These are phyloP conservation scores for Pampusana beccarii DNA, from an alignment of 2,113 vertebrate genomes.

Conservation along the genomic window DNA sequence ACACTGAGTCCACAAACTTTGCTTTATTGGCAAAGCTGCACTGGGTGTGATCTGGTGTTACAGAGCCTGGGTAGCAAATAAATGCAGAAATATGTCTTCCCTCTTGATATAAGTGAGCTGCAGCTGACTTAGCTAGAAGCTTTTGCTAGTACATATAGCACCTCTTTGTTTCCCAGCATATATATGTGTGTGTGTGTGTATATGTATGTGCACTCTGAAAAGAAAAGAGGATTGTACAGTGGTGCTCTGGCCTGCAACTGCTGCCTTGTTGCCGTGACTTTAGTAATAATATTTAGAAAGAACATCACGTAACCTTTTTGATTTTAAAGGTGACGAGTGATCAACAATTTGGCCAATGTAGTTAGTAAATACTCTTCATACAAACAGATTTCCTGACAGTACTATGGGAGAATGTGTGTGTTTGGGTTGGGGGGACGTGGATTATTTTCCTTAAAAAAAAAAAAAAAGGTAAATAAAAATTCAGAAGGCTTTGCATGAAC, in stretches of 20 bases:
- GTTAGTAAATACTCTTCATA: neutral
- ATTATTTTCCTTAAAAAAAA: neutral
- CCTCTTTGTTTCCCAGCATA: neutral
- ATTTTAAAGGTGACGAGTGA: neutral
- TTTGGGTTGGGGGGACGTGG: neutral
- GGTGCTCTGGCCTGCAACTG: neutral
- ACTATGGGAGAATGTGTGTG: neutral
- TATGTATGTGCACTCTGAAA: neutral
- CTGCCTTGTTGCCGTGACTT: neutral
- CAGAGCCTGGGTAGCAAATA: neutral
- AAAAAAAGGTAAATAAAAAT: neutral
- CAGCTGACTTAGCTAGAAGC: neutral
- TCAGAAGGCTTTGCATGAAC: neutral
- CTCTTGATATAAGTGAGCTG: neutral
- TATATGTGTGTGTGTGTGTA: fast-evolving
- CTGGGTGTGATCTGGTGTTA: neutral
- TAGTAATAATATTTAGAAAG: neutral
- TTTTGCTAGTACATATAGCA: neutral
- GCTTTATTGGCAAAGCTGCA: neutral
- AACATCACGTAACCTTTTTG: neutral
- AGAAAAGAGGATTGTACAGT: neutral
- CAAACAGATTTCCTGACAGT: neutral
- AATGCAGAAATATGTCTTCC: neutral
- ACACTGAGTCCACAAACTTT: neutral
- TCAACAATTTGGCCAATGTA: neutral